Percentiles rank a stretch among this genome's conserved stretches.
phyloP scores from a whole-genome alignment of 2,888 invertebrate species.

The Podabrus alpinus region DNA sequence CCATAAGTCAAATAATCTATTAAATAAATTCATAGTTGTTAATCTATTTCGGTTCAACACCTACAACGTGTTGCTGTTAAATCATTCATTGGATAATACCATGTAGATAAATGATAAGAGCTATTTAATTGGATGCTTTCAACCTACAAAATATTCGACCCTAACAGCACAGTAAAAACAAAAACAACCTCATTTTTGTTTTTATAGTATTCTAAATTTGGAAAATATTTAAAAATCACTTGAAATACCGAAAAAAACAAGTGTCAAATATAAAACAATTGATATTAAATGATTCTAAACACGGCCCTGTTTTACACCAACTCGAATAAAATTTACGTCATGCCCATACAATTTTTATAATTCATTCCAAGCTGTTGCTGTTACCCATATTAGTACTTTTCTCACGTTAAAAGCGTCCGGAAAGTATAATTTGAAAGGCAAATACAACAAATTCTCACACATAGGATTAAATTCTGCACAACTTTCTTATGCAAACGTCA shows the following conservation, averaged over 20 bases:
- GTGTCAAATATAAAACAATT: not conserved
- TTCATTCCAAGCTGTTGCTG: not conserved
- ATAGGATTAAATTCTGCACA: not conserved
- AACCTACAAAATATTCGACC: too few species aligned
- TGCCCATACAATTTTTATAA: not conserved
- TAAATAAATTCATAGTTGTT: not conserved
- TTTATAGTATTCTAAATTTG: too few species aligned
- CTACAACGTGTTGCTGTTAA: too few species aligned
- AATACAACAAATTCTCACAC: slow-evolving; percentile 6
- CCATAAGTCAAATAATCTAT: not conserved
- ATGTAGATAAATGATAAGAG: too few species aligned
- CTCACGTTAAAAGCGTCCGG: slow-evolving; percentile 22
- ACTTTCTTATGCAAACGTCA: not conserved
- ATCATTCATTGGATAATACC: too few species aligned
- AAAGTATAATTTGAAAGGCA: slow-evolving; percentile 15
- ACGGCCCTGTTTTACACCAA: not conserved
- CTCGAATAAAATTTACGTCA: not conserved
- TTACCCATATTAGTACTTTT: slow-evolving; percentile 7
- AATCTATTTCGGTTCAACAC: too few species aligned
- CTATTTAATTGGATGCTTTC: too few species aligned
- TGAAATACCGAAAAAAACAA: too few species aligned
- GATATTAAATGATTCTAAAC: not conserved
- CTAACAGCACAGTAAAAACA: too few species aligned
- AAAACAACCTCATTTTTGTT: too few species aligned
- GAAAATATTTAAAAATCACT: too few species aligned